Conservation (phyloP, 2,888 invertebrate species). For the Brassicogethes aeneus region DNA sequence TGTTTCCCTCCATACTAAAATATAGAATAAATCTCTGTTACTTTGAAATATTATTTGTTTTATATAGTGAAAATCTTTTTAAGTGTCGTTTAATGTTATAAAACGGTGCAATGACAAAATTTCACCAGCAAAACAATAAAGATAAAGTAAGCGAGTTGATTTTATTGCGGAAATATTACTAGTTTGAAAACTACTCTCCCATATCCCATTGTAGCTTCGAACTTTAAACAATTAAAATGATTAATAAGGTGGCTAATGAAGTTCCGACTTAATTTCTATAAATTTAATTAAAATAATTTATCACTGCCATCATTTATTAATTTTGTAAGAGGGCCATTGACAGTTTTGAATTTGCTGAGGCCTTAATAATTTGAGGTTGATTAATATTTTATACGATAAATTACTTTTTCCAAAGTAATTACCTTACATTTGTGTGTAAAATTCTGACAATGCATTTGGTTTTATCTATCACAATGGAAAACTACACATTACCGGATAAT, state of each 20-base stretch:
- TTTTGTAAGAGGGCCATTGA: not conserved
- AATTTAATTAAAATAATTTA: not conserved
- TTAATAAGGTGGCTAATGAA: constrained; percentile 28
- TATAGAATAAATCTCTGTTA: constrained; percentile 26
- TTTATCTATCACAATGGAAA: no score
- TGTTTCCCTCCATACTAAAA: constrained; percentile 28
- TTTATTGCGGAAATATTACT: constrained; percentile 5
- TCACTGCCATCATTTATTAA: not conserved
- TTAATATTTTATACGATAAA: no score
- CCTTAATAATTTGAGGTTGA: no score
- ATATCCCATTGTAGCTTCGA: not conserved
- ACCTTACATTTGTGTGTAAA: no score
- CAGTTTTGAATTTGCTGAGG: no score
- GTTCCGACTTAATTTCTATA: constrained; percentile 27
- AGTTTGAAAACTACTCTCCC: not conserved
- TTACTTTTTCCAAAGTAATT: no score
- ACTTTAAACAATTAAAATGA: not conserved
- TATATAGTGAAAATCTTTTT: constrained; percentile 14
- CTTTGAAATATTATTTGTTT: constrained; percentile 20
- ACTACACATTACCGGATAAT: no score
- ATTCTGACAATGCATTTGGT: no score
- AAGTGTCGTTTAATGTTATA: not conserved
- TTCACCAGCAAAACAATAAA: no score
- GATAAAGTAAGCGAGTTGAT: constrained; percentile 5
- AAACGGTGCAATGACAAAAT: no score